Base-by-base conservation (phyloP, 1,140 invertebrate genomes). In the Tribolium castaneum region DNA sequence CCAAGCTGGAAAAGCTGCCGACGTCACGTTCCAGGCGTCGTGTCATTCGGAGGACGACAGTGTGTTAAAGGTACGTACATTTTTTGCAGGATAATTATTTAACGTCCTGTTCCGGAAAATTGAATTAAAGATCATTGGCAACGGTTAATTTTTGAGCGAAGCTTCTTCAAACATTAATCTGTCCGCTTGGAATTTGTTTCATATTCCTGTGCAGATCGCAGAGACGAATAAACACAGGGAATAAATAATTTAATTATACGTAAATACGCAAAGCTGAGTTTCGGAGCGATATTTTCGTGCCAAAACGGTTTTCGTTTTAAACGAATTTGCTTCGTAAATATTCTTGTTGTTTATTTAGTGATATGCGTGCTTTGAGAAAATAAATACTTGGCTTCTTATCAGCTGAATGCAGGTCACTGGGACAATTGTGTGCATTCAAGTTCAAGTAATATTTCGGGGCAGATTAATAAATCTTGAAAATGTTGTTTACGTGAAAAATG, bases 41-140 rank as follows among this genome's bases (percentile, higher is more conserved):
- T 99, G 98, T 87, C 94, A 96, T 84, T 97, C 97, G 10, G 94
- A 96, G 83, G 97, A 99, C 85, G 96, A 98, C 86, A 97, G 96
- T 83, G 96, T 98, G 51, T 91, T 99, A 16, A 99, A 99, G 92
- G 97, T 97, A 89, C 35, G 49, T 76, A 52, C 19, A 66, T 12
- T 22, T 30, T 50, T 50, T 54, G 12, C 22, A 62, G 56, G 56
- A 25, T 30, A 4, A 30, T 30, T 30, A 30, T 30, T 30, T 30
- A 30, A 30, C 5, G 2, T 30, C 0, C 25, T 3, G 25, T 30
- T 30, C 6, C 25, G 1, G 25, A 30, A 30, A 30, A 30, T 30
- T 30, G 0, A 19, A 30, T 25, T 25, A 25, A 25, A 25, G 5
- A 25, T 25, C 22, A 2, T 25, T 25, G 22, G 22, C 22, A 25